Base-by-base conservation (phyloP, 2,888 invertebrate species). In the Netelia melanura region DNA sequence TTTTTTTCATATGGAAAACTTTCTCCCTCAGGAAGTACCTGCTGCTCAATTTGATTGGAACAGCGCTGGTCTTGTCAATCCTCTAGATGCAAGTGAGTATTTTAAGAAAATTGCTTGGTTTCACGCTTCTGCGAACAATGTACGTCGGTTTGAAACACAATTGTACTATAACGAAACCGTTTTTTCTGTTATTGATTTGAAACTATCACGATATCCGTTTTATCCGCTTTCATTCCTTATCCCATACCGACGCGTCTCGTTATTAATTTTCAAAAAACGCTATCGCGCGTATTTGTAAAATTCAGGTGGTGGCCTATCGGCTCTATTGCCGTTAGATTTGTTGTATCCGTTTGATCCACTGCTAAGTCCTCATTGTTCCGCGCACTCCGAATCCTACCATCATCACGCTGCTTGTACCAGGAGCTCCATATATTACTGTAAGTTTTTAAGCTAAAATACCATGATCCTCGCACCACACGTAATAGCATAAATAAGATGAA, bases 1-100 rank as follows among this genome's bases (percentile, higher is more conserved):
- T 38, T 38, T 8, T 38, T 38, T 38, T 38, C 38, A 38, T 6
- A 38, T 38, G 38, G 6, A 44, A 48, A 21, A 58, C 3, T 70
- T 68, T 71, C 61, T 77, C 58, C 38, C 83, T 81, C 87, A 93
- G 93, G 95, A 95, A 86, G 94, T 96, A 84, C 96, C 96, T 67
- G 95, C 95, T 80, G 96, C 96, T 72, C 96, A 97, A 91, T 97
- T 97, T 93, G 97, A 97, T 94, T 97, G 97, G 97, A 96, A 95
- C 90, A 95, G 95, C 89, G 96, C 96, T 89, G 97, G 97, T 82
- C 94, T 97, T 81, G 95, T 96, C 48, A 97, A 97, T 94, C 97
- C 97, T 78, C 94, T 97, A 88, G 97, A 97, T 93, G 90, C 92
- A 87, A 92, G 93, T 93, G 90, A 92, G 93, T 93, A 91, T 86